These are phyloP conservation scores for Paratrypauchen microcephalus DNA, from an alignment of 2,797 vertebrate species.

Conservation along the genomic window DNA sequence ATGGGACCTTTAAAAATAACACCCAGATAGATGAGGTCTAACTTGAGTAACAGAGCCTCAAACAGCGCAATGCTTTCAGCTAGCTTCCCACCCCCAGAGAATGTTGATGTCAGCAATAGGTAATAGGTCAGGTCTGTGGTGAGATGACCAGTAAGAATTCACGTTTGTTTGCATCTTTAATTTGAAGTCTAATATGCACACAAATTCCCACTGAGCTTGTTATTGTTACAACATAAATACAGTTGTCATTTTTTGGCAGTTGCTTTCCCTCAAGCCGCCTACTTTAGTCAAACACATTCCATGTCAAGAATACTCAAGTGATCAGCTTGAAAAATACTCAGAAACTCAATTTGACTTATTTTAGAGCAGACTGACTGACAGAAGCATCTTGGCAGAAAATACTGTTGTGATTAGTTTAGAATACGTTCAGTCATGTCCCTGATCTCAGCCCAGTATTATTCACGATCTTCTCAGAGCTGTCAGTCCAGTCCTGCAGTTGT, in stretches of 20 bases:
- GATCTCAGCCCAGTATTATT: not conserved
- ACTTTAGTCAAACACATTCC: not conserved
- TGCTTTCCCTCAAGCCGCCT: not conserved
- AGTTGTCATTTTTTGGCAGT: not conserved
- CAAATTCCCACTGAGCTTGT: too few relatives aligned
- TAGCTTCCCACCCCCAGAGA: too few relatives aligned
- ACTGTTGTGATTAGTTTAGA: not conserved
- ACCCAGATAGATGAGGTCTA: too few relatives aligned
- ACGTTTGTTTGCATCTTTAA: too few relatives aligned
- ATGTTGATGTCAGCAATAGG: too few relatives aligned
- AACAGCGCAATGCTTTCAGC: too few relatives aligned
- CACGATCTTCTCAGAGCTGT: not conserved
- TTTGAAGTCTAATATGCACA: too few relatives aligned
- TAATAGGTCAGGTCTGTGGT: too few relatives aligned
- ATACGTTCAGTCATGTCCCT: not conserved
- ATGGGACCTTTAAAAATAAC: too few relatives aligned
- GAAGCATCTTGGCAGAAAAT: not conserved
- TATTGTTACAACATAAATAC: not conserved
- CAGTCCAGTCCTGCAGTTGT: not conserved
- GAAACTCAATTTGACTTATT: not conserved
- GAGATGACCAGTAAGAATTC: too few relatives aligned
- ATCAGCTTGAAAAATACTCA: not conserved
- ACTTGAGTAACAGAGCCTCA: too few relatives aligned
- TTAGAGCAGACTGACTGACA: not conserved
- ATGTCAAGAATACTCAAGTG: not conserved